Conservation (phyloP, 92 coral and sea anemone species). For the Bergia puertoricense region DNA sequence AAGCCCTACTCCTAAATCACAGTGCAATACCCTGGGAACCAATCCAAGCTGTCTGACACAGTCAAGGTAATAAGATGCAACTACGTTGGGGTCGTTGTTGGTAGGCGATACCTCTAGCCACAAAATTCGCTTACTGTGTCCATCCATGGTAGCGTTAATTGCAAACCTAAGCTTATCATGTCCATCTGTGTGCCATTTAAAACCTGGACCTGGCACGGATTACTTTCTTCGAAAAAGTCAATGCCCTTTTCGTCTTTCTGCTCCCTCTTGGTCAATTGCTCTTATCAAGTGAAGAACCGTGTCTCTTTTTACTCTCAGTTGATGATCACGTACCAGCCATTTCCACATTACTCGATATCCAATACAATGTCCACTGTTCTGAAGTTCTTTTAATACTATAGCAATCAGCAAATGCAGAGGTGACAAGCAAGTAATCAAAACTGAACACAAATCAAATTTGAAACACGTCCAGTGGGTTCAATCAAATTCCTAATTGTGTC, state of each 20-base stretch:
- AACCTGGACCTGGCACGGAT: not conserved
- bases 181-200: too few relatives aligned
- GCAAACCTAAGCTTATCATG: not conserved
- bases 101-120: too few relatives aligned
- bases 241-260: not conserved
- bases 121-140: not conserved
- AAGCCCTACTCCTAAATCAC: slow-evolving; percentile 27
- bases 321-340: not conserved
- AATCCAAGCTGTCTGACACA: too few relatives aligned
- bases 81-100: too few relatives aligned
- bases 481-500: too few relatives aligned
- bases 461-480: too few relatives aligned
- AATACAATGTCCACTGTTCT: slow-evolving; percentile 29
- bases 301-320: too few relatives aligned
- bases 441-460: too few relatives aligned
- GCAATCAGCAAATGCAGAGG: too few relatives aligned
- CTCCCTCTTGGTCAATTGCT: not conserved
- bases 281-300: not conserved
- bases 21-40: not conserved
- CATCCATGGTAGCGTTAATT: not conserved
- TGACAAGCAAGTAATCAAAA: not conserved
- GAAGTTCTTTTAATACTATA: too few relatives aligned
- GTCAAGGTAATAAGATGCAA: too few relatives aligned
- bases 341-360: slow-evolving; percentile 27
- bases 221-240: not conserved